Percentiles rank a stretch among this genome's conserved stretches.
phyloP scores from a whole-genome alignment of 2,797 vertebrate species.

The Periophthalmus magnuspinnatus region DNA sequence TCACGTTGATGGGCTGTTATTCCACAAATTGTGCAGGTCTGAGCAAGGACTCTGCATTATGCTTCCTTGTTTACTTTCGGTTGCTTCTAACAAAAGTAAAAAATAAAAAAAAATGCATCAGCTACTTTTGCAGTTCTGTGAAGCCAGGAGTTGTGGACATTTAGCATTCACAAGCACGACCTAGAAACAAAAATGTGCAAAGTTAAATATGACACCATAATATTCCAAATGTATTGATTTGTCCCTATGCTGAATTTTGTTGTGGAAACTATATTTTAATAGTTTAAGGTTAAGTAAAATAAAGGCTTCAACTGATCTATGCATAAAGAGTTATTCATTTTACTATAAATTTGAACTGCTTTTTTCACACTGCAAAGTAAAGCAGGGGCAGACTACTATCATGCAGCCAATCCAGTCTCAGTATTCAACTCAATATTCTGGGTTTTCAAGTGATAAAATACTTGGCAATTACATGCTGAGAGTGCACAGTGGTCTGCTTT shows the following conservation, averaged over 20 bases:
- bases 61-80: conserved; percentile 43
- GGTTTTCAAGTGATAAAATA: too few relatives aligned
- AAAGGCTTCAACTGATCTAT: neutral
- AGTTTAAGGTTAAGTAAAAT: neutral
- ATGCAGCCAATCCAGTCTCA: too few relatives aligned
- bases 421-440: too few relatives aligned
- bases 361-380: too few relatives aligned
- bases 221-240: too few relatives aligned
- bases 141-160: conserved; percentile 26
- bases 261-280: too few relatives aligned
- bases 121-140: conserved; percentile 38
- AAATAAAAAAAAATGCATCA: conserved; percentile 14
- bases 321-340: too few relatives aligned
- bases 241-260: neutral
- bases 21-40: conserved; percentile 35
- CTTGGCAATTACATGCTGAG: too few relatives aligned
- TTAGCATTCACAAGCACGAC: conserved; percentile 70
- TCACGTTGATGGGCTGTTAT: conserved; percentile 20
- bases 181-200: conserved; percentile 39
- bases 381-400: too few relatives aligned
- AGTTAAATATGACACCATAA: neutral
- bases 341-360: too few relatives aligned
- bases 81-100: conserved; percentile 33
- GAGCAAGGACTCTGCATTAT: conserved; percentile 36
- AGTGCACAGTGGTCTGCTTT: too few relatives aligned